phyloP scores from a whole-genome alignment of 2,888 invertebrate species.

The Pyrrhosoma nymphula region DNA sequence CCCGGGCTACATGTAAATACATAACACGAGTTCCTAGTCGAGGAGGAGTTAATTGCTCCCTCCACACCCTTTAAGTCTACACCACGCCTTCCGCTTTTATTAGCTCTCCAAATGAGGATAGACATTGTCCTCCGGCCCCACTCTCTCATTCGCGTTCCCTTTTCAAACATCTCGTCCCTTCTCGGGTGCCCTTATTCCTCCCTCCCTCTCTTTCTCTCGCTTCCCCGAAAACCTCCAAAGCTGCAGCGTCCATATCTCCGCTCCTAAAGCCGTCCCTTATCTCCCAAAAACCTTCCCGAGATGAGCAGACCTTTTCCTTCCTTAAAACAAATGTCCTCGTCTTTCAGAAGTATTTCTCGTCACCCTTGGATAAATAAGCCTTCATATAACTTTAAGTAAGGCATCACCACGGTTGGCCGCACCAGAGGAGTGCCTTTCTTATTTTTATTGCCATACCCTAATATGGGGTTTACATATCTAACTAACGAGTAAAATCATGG shows the following conservation, averaged over 20 bases:
- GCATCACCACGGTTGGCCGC: not conserved
- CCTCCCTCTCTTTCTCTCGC: not conserved
- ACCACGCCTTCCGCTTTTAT: constrained; percentile 59
- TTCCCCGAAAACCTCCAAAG: not conserved
- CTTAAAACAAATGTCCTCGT: constrained; percentile 40
- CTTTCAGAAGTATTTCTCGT: not conserved
- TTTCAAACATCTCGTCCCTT: constrained; percentile 20
- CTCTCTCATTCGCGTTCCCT: not conserved
- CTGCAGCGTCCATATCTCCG: constrained; percentile 23
- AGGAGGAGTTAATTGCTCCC: constrained; percentile 64
- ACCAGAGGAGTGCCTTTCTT: not conserved
- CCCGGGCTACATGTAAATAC: constrained; percentile 56
- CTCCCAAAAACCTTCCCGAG: constrained; percentile 29
- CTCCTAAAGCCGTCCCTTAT: constrained; percentile 54
- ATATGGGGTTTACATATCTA: no score
- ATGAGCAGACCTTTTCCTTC: constrained; percentile 23
- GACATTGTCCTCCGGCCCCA: constrained; percentile 41
- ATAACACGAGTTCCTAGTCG: constrained; percentile 54
- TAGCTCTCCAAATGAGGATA: constrained; percentile 65
- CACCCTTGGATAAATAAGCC: constrained; percentile 10
- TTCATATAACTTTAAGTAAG: not conserved
- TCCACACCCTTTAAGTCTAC: constrained; percentile 57
- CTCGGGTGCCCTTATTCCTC: not conserved
- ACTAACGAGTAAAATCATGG: no score
- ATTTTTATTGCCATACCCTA: no score